Conservation (phyloP, 2,888 invertebrate genomes). For the Drosophila parthenogenetica region DNA sequence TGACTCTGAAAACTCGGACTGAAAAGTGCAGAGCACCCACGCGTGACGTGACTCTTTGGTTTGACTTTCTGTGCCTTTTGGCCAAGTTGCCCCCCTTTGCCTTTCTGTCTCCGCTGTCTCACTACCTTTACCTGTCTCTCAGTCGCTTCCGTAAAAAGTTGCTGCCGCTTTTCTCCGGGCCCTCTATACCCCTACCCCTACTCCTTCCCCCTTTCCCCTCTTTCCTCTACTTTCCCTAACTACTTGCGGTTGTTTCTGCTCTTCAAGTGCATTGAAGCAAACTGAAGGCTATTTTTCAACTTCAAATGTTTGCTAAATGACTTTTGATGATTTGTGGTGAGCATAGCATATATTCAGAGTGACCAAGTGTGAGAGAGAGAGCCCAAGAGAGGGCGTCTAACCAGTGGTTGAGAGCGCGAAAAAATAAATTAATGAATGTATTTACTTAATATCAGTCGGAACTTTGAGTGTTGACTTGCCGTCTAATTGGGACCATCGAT, state of each 20-base stretch:
- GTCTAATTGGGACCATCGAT: slow-evolving; percentile 70
- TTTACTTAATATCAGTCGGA: slow-evolving; percentile 73
- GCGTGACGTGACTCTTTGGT: slow-evolving; percentile 82
- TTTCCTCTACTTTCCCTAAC: slow-evolving; percentile 6
- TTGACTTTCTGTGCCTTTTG: slow-evolving; percentile 66
- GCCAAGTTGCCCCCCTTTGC: slow-evolving; percentile 11
- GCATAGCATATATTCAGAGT: slow-evolving; percentile 23
- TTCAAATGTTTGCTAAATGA: slow-evolving; percentile 82
- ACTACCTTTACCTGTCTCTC: slow-evolving; percentile 66
- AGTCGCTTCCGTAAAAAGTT: slow-evolving; percentile 78
- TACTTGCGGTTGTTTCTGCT: slow-evolving; percentile 66
- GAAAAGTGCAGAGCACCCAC: slow-evolving; percentile 70
- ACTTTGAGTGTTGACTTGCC: slow-evolving; percentile 69
- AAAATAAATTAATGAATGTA: slow-evolving; percentile 81
- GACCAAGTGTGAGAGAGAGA: not conserved
- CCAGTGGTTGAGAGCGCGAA: slow-evolving; percentile 56
- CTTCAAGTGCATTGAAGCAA: slow-evolving; percentile 81
- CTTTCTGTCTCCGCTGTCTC: slow-evolving; percentile 1
- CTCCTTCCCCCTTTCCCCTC: slow-evolving; percentile 11
- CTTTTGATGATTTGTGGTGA: slow-evolving; percentile 81
- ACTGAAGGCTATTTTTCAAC: slow-evolving; percentile 83
- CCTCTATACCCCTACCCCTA: slow-evolving; percentile 8
- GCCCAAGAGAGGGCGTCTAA: not conserved
- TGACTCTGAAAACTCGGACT: slow-evolving; percentile 32
- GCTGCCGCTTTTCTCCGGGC: slow-evolving; percentile 48